Evolutionary conservation across 2,113 vertebrate genomes (phyloP).

Genomic region (Elanoides forficatus): DNA sequence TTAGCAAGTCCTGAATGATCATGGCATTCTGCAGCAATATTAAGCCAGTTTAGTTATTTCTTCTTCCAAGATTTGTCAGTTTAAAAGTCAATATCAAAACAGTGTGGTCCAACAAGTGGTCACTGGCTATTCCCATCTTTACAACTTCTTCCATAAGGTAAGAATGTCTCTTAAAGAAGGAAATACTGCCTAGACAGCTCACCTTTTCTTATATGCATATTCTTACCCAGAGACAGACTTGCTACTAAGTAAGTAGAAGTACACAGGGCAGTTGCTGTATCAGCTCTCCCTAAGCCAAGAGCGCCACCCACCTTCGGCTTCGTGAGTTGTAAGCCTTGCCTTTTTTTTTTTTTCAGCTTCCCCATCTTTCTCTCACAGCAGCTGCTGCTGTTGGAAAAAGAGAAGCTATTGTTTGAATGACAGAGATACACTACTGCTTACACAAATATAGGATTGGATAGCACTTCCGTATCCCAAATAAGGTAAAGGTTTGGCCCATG

Average conservation of each 20-base stretch:
- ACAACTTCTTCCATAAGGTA: background rate
- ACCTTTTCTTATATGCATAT: background rate
- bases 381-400: background rate
- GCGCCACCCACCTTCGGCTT: background rate
- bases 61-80: background rate
- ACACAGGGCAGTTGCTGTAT: background rate
- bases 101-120: accelerated
- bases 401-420: background rate
- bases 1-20: background rate
- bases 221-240: background rate
- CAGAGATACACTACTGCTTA: background rate
- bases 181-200: background rate
- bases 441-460: background rate
- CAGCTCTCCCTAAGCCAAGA: background rate
- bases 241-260: background rate
- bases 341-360: background rate
- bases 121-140: background rate
- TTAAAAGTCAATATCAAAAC: background rate
- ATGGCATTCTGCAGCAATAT: background rate
- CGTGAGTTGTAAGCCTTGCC: background rate
- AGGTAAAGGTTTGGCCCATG: background rate
- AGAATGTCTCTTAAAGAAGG: background rate
- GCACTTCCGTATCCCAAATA: background rate
- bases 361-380: background rate
- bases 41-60: background rate